phyloP scores from a whole-genome alignment of 2,797 vertebrate genomes.

The Lophius americanus region DNA sequence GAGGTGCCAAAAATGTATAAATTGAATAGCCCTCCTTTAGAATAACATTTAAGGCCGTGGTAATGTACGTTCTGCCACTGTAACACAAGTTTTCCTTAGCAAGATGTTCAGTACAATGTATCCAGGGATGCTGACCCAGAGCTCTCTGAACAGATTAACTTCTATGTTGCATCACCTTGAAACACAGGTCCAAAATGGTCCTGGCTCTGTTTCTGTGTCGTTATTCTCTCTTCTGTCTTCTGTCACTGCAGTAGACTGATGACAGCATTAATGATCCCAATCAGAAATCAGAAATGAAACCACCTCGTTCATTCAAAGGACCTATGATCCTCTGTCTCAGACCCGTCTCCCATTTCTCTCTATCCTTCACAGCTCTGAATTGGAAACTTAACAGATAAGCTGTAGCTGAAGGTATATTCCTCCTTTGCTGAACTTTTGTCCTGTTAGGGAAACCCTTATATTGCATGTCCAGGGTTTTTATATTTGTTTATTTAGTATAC shows the following conservation, averaged over 20 bases:
- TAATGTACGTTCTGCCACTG: neutral
- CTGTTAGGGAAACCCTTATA: constrained; percentile 19
- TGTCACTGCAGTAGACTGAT: constrained; percentile 56
- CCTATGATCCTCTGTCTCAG: constrained; percentile 50
- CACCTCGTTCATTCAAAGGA: constrained; percentile 63
- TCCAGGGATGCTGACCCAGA: constrained; percentile 9
- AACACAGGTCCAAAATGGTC: constrained; percentile 31
- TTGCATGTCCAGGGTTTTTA: constrained; percentile 20
- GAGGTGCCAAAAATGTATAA: constrained; percentile 33
- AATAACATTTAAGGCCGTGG: neutral
- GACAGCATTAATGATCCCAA: constrained; percentile 46
- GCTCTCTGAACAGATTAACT: constrained; percentile 37
- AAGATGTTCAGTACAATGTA: constrained; percentile 22
- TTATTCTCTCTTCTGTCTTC: neutral
- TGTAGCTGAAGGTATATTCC: constrained; percentile 21
- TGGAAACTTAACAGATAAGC: constrained; percentile 33
- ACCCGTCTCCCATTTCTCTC: constrained; percentile 22
- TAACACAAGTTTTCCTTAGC: constrained; percentile 20
- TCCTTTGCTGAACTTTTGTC: constrained; percentile 15
- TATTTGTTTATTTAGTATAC: constrained; percentile 6
- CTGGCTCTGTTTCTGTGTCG: constrained; percentile 25
- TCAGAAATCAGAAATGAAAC: constrained; percentile 60
- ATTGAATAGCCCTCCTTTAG: constrained; percentile 24
- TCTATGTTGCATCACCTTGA: constrained; percentile 47
- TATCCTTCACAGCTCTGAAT: constrained; percentile 20